Evolutionary conservation across 2,113 vertebrate genomes (phyloP), one percentile per base, ranked within the genome.

Genomic region (Phoenicopterus ruber): DNA sequence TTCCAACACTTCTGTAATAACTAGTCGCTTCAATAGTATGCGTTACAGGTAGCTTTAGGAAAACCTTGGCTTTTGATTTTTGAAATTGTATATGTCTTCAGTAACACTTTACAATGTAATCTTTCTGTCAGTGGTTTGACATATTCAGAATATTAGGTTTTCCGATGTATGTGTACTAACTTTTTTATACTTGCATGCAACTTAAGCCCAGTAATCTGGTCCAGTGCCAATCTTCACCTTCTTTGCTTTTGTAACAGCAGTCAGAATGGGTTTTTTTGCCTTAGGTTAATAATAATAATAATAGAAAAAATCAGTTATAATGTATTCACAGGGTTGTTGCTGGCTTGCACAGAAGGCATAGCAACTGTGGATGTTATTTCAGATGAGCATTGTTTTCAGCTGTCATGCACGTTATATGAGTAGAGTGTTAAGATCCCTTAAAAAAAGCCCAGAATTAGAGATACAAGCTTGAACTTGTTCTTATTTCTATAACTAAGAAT

Each of bases 321-420:
- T 55, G 10, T 70, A 52, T 63, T 78, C 49, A 4, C 0, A 24
- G n/a, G n/a, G 11, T 50, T 66, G 19, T 46, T 62, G 11, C 18
- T 80, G 46, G 15, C 49, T 66, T 62, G 36, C 36, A 57, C 17
- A 71, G 32, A 70, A 46, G 17, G 21, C 50, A 6, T 32, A 73
- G 46, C 46, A 40, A 26, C 22, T 83, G 29, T 81, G 61, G 58
- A 7, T 82, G 7, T 70, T 82, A 25, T 1, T 85, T 87, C 36
- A 79, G 50, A 67, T 42, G 14, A 83, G 3, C 62, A 0, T 31
- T 66, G 63, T 15, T 55, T 86, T 47, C 2, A 6, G 3, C 52
- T 55, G 6, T 92, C 9, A 12, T 0, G 2, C 20, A 13, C 2
- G 0, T 54, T 89, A 7, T 11, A 32, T 8, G 34, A 8, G 7